A percentile compares a stretch with the other conserved stretches of the same genome.
These are phyloP conservation scores for Pygoscelis adeliae DNA, from an alignment of 2,113 vertebrate genomes.

Conservation along the genomic window DNA sequence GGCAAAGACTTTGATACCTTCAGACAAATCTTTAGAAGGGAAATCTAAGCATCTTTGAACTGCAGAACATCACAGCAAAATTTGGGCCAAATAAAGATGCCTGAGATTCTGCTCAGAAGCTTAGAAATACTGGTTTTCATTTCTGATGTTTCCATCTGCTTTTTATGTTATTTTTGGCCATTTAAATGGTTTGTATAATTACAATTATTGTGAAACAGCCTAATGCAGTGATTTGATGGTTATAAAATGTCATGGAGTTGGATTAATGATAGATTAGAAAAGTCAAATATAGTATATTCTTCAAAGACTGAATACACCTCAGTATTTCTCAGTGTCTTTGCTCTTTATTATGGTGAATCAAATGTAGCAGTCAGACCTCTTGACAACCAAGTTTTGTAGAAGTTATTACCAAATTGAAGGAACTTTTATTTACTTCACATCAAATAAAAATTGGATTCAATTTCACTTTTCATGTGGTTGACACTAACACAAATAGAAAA, in stretches of 20 bases:
- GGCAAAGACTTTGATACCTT: neutral
- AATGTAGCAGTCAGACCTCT: neutral
- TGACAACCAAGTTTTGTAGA: neutral
- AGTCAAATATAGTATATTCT: neutral
- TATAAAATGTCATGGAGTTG: neutral
- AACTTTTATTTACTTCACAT: neutral
- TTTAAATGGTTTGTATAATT: neutral
- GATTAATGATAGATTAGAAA: neutral
- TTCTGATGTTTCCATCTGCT: neutral
- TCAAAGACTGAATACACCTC: neutral
- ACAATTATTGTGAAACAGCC: neutral
- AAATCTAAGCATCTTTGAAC: neutral
- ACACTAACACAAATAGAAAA: neutral
- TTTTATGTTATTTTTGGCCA: neutral
- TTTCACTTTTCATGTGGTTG: neutral
- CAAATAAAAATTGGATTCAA: neutral
- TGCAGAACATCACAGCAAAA: neutral
- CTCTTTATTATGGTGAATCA: neutral
- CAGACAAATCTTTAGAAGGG: neutral
- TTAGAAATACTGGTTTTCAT: neutral
- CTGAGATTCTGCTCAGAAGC: neutral
- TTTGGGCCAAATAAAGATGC: neutral
- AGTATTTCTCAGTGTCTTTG: neutral
- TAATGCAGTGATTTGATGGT: neutral
- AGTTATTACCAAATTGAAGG: neutral